Evolutionary conservation across 2,888 invertebrate genomes (phyloP).

Genomic region (Scrobipalpa atriplicella): DNA sequence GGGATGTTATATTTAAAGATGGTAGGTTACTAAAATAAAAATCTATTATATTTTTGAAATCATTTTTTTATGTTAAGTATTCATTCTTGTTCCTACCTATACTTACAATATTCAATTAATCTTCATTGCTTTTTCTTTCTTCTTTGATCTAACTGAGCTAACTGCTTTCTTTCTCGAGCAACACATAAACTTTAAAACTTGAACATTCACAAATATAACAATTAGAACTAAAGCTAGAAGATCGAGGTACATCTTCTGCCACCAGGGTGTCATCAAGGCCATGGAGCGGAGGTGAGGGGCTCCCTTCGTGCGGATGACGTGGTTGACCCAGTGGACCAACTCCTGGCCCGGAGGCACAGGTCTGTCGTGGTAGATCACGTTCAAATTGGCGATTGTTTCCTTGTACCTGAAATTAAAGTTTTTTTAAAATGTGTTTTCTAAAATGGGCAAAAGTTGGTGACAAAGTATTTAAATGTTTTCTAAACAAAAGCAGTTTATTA

Average conservation of each 20-base stretch:
- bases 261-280: constrained; percentile 46
- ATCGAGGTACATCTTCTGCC: constrained; percentile 59
- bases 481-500: too few relatives aligned
- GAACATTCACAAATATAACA: not conserved
- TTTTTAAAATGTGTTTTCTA: too few relatives aligned
- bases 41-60: too few relatives aligned
- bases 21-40: too few relatives aligned
- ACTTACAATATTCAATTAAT: constrained; percentile 1
- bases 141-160: not conserved
- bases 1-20: too few relatives aligned
- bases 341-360: constrained; percentile 81
- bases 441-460: not conserved
- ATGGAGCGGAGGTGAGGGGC: constrained; percentile 70
- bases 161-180: not conserved
- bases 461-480: too few relatives aligned
- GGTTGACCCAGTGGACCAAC: constrained; percentile 86
- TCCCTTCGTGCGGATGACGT: constrained; percentile 82
- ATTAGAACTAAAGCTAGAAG: constrained; percentile 31
- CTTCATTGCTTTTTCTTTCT: constrained; percentile 18
- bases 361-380: constrained; percentile 57
- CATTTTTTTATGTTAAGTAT: too few relatives aligned
- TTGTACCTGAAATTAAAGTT: constrained; percentile 41
- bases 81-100: too few relatives aligned
- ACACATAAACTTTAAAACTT: not conserved
- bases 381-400: constrained; percentile 44